Percentiles rank a stretch among this genome's conserved stretches.
phyloP scores from a whole-genome alignment of 2,888 invertebrate genomes.

The Ormyrus labotus region DNA sequence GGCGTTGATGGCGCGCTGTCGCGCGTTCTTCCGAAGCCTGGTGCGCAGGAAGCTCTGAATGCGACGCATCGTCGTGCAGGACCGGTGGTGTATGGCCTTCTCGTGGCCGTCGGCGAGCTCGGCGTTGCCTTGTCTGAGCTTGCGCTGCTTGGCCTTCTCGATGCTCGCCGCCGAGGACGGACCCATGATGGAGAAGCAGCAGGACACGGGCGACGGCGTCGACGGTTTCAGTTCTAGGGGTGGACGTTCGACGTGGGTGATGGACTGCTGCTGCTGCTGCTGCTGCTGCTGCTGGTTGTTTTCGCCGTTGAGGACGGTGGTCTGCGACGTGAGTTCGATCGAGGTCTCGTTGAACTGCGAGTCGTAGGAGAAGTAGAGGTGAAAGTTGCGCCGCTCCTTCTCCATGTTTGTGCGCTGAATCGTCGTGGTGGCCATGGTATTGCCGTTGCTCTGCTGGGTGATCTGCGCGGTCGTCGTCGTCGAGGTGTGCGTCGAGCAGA shows the following conservation, averaged over 20 bases:
- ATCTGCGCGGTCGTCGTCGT: constrained; percentile 46
- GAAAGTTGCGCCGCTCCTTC: constrained; percentile 67
- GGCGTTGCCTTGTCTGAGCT: constrained; percentile 34
- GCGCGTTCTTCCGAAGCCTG: constrained; percentile 65
- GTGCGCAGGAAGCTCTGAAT: constrained; percentile 69
- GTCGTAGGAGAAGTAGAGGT: constrained; percentile 71
- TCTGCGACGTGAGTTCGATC: constrained; percentile 68
- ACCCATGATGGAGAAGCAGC: constrained; percentile 71
- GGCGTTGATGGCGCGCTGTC: constrained; percentile 62
- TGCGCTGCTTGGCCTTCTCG: constrained; percentile 51
- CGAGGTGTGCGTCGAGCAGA: constrained; percentile 65
- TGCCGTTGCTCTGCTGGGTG: constrained; percentile 44
- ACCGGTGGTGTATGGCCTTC: constrained; percentile 13
- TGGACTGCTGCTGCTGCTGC: constrained; percentile 21
- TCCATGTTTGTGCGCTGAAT: constrained; percentile 37
- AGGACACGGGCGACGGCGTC: constrained; percentile 72
- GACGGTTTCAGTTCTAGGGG: constrained; percentile 67
- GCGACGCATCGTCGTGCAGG: constrained; percentile 68
- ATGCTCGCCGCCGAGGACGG: constrained; percentile 56
- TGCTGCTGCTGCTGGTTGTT: constrained; percentile 23
- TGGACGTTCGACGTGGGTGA: constrained; percentile 45
- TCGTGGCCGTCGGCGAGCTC: constrained; percentile 32
- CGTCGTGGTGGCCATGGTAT: constrained; percentile 24
- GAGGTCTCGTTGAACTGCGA: constrained; percentile 67
- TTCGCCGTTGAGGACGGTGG: constrained; percentile 53